These are phyloP conservation scores for Glaucopsyche alexis DNA, from an alignment of 2,888 invertebrate genomes.

Conservation along the genomic window DNA sequence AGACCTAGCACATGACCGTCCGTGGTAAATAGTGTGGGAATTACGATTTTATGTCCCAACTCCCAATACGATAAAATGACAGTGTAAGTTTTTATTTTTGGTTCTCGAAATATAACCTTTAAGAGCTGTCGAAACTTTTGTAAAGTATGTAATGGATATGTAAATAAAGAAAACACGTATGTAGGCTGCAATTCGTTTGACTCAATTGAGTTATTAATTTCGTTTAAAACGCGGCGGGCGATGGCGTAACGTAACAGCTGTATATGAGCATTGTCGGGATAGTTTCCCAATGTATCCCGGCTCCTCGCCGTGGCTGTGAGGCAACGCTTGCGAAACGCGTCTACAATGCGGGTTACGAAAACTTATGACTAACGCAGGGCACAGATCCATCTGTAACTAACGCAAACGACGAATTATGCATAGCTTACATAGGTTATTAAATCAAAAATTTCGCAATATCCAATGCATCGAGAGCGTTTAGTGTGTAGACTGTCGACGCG, in stretches of 20 bases:
- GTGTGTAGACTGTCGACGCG: constrained; percentile 58
- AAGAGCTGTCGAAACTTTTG: constrained; percentile 6
- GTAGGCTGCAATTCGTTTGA: constrained; percentile 27
- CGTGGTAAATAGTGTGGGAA: constrained; percentile 19
- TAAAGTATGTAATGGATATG: constrained; percentile 9
- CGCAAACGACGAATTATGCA: constrained; percentile 51
- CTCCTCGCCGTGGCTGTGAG: constrained; percentile 62
- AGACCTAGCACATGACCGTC: constrained; percentile 32
- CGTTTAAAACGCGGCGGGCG: constrained; percentile 36
- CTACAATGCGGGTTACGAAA: constrained; percentile 78
- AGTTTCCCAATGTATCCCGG: constrained; percentile 78
- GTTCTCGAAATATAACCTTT: constrained; percentile 9
- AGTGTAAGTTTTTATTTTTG: neutral
- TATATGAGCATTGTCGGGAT: constrained; percentile 75
- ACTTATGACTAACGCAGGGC: constrained; percentile 71
- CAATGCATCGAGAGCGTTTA: constrained; percentile 58
- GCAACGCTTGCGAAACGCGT: constrained; percentile 76
- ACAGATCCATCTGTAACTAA: constrained; percentile 53
- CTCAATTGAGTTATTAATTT: constrained; percentile 26
- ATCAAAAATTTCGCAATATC: constrained; percentile 59
- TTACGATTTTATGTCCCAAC: neutral
- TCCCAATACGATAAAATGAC: neutral
- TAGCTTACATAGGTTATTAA: constrained; percentile 54
- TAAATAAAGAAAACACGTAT: constrained; percentile 24
- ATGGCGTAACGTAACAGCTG: constrained; percentile 61